phyloP scores from a whole-genome alignment of 2,888 invertebrate genomes.

The Pediacus dermestoides region DNA sequence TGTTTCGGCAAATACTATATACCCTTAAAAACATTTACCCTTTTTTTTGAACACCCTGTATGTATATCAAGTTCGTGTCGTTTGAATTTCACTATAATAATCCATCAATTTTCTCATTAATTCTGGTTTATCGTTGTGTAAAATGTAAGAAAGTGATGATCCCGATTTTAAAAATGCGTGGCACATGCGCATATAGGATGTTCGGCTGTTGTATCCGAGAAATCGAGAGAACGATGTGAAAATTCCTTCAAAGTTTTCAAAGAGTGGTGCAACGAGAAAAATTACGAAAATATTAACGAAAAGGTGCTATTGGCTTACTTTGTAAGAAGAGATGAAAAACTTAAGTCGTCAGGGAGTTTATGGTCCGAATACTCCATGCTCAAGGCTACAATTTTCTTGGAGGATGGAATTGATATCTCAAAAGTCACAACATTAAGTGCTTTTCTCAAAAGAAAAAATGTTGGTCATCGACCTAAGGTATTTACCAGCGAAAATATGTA shows the following conservation, averaged over 20 bases:
- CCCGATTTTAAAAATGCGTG: too few relatives aligned
- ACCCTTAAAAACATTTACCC: too few relatives aligned
- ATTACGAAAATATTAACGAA: slow-evolving; percentile 14
- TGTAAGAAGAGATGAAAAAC: slow-evolving; percentile 15
- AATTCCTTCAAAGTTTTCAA: slow-evolving; percentile 12
- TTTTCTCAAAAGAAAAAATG: slow-evolving; percentile 13
- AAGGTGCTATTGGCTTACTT: slow-evolving; percentile 17
- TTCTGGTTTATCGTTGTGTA: too few relatives aligned
- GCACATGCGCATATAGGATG: slow-evolving; percentile 1
- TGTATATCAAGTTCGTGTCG: too few relatives aligned
- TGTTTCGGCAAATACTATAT: too few relatives aligned
- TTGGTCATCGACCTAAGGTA: slow-evolving; percentile 7
- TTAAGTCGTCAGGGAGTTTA: slow-evolving; percentile 18
- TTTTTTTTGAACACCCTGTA: too few relatives aligned
- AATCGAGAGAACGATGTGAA: slow-evolving; percentile 1
- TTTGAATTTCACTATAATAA: too few relatives aligned
- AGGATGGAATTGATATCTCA: slow-evolving; percentile 17
- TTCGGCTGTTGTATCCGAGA: not conserved
- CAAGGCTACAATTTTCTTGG: slow-evolving; percentile 25
- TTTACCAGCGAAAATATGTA: slow-evolving; percentile 12
- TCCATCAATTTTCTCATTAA: too few relatives aligned
- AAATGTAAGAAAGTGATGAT: too few relatives aligned
- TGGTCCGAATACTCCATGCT: slow-evolving; percentile 20
- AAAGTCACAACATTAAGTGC: slow-evolving; percentile 13
- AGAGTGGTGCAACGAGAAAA: slow-evolving; percentile 12